These are phyloP conservation scores for Pseudococcus longispinus DNA, from an alignment of 2,888 invertebrate species.

Conservation along the genomic window DNA sequence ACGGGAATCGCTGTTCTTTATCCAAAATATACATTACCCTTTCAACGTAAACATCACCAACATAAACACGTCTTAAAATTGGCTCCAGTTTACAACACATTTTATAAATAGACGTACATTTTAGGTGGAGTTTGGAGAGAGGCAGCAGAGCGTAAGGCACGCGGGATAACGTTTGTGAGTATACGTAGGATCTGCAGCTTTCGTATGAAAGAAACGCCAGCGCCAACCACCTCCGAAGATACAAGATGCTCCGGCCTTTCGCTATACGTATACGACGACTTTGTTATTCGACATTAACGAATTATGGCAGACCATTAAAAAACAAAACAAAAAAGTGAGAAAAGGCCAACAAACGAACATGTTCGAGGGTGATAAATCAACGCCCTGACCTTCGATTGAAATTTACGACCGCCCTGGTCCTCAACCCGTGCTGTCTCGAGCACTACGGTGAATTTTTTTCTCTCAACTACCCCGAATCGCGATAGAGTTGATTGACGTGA, in stretches of 20 bases:
- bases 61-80: conserved; percentile 57
- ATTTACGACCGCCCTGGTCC: neutral
- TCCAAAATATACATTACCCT: conserved; percentile 57
- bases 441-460: neutral
- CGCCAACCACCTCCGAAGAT: neutral
- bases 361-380: neutral
- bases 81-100: conserved; percentile 56
- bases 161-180: neutral
- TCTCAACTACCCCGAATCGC: neutral
- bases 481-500: neutral
- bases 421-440: too few species aligned
- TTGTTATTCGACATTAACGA: conserved; percentile 19
- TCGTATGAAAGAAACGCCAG: neutral
- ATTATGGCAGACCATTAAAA: conserved; percentile 14
- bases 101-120: conserved; percentile 55
- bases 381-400: neutral
- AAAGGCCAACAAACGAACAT: neutral
- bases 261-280: neutral
- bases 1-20: conserved; percentile 55
- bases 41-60: conserved; percentile 56
- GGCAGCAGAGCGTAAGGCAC: neutral
- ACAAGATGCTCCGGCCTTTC: neutral
- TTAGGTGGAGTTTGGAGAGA: conserved; percentile 31
- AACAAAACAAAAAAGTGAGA: neutral
- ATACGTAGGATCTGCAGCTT: neutral